Conservation (phyloP, 2,888 invertebrate species). For the Parnassius smintheus region DNA sequence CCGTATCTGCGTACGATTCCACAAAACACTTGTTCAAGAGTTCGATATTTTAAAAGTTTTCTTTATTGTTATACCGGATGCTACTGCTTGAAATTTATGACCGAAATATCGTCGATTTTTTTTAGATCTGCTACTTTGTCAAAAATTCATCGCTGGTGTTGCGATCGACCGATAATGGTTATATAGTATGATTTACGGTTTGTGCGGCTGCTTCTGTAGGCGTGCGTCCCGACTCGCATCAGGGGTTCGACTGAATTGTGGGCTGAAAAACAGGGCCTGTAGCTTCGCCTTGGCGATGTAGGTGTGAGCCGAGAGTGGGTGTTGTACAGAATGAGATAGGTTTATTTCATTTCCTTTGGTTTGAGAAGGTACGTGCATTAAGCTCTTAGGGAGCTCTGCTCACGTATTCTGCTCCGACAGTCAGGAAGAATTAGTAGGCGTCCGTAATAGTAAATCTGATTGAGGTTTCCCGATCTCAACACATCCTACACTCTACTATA, state of each 20-base stretch:
- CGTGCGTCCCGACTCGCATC: slow-evolving; percentile 8
- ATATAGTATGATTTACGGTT: slow-evolving; percentile 4
- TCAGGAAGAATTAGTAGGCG: slow-evolving; percentile 24
- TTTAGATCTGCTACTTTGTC: slow-evolving; percentile 9
- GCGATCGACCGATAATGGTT: slow-evolving; percentile 13
- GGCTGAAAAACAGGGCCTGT: slow-evolving; percentile 24
- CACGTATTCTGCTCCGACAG: slow-evolving; percentile 12
- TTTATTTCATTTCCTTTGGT: not conserved
- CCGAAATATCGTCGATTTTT: not conserved
- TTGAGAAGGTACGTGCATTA: not conserved
- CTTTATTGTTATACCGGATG: not conserved
- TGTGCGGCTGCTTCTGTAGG: not conserved
- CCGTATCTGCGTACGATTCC: slow-evolving; percentile 3
- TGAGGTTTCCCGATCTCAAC: slow-evolving; percentile 16
- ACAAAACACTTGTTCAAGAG: slow-evolving; percentile 17
- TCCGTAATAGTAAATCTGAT: slow-evolving; percentile 20
- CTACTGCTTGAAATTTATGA: not conserved
- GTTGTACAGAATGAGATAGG: slow-evolving; percentile 14
- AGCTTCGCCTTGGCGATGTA: slow-evolving; percentile 18
- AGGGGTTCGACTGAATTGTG: slow-evolving; percentile 23
- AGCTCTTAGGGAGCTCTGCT: slow-evolving; percentile 12
- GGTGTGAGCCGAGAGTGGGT: slow-evolving; percentile 25
- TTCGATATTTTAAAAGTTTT: not conserved
- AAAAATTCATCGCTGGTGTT: slow-evolving; percentile 23
- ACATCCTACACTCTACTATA: not conserved